Conservation (phyloP, 1,140 invertebrate species). For the Drosophila subpulchrella region DNA sequence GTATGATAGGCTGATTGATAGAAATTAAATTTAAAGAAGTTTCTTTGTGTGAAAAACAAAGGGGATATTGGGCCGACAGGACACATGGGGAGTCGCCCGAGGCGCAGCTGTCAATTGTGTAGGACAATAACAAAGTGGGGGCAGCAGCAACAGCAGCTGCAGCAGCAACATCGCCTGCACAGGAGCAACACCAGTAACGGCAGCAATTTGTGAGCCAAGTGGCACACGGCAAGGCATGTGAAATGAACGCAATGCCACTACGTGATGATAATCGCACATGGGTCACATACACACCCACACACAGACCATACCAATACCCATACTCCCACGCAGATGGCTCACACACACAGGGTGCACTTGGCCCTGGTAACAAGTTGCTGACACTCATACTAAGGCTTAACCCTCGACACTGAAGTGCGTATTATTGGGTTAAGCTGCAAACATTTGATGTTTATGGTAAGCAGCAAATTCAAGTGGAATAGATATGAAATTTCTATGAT, state of each 20-base stretch:
- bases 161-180: not conserved
- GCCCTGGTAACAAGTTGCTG: conserved; percentile 43
- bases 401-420: conserved; percentile 33
- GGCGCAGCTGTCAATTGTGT: conserved; percentile 46
- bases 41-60: not conserved
- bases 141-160: not conserved
- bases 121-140: conserved; percentile 10
- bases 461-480: conserved; percentile 5
- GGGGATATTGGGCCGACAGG: not conserved
- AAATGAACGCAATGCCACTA: conserved; percentile 58
- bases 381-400: conserved; percentile 41
- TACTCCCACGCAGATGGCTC: not conserved
- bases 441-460: conserved; percentile 42
- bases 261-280: conserved; percentile 68
- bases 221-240: conserved; percentile 51
- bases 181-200: conserved; percentile 3
- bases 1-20: too few relatives aligned
- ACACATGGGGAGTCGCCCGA: not conserved
- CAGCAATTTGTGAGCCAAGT: conserved; percentile 39
- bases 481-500: conserved; percentile 1
- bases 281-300: conserved; percentile 15
- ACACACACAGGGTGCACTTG: conserved; percentile 18
- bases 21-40: not conserved
- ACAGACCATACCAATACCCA: not conserved
- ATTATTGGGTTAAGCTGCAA: conserved; percentile 42